Percentiles rank a stretch among this genome's conserved stretches.
Conservation (phyloP, 2,797 vertebrate genomes). For the Melanotaenia trifasciata region DNA sequence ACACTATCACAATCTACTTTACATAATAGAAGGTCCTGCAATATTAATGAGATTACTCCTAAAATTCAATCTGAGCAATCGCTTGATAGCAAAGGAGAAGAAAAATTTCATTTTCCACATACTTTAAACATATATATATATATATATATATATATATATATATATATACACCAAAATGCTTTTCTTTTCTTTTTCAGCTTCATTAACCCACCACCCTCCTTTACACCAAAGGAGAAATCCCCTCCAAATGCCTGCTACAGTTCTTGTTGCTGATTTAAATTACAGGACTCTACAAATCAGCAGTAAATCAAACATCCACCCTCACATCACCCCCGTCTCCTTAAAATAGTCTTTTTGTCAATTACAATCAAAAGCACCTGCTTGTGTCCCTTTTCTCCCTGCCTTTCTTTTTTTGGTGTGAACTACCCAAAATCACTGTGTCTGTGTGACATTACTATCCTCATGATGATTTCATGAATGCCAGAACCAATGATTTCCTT, state of each 20-base stretch:
- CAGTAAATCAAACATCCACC: constrained; percentile 86
- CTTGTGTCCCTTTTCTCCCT: constrained; percentile 24
- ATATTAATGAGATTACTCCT: not conserved
- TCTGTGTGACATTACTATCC: constrained; percentile 7
- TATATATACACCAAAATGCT: too few species aligned
- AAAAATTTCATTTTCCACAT: constrained; percentile 1
- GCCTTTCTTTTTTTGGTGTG: not conserved
- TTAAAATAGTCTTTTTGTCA: constrained; percentile 89
- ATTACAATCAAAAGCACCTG: constrained; percentile 92
- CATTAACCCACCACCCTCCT: constrained; percentile 39
- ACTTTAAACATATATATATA: not conserved
- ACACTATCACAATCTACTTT: not conserved
- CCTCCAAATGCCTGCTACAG: constrained; percentile 82
- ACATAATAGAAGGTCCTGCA: not conserved
- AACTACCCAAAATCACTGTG: constrained; percentile 50
- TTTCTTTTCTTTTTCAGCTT: not conserved
- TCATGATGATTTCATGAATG: constrained; percentile 45
- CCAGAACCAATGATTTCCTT: constrained; percentile 31
- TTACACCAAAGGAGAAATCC: constrained; percentile 64
- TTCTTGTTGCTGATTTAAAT: constrained; percentile 91
- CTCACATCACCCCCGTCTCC: constrained; percentile 70
- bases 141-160: too few species aligned
- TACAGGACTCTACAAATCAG: constrained; percentile 88
- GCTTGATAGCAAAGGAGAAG: not conserved
- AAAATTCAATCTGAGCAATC: not conserved